Evolutionary conservation across 2,797 vertebrate genomes (phyloP).

Genomic region (Ammospiza maritima): DNA sequence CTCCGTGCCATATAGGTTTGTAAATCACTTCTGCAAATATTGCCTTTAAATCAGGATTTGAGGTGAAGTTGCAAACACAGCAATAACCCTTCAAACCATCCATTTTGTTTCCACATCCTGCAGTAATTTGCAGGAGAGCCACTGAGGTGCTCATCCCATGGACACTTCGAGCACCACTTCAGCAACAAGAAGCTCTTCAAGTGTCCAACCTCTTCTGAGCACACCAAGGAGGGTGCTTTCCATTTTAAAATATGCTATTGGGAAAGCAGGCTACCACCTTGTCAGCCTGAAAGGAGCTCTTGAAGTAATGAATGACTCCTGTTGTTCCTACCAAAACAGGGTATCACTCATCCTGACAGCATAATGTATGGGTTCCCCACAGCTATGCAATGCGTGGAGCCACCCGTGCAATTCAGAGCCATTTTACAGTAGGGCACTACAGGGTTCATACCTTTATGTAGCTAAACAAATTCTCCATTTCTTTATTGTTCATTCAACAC

Average conservation of each 20-base stretch:
- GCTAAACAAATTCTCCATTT: conserved; percentile 23
- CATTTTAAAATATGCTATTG: background rate
- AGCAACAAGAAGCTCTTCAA: background rate
- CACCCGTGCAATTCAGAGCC: background rate
- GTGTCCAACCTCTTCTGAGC: background rate
- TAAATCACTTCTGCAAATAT: background rate
- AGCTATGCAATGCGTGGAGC: background rate
- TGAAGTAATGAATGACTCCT: conserved; percentile 49
- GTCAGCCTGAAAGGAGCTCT: conserved; percentile 24
- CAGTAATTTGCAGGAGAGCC: rapidly evolving
- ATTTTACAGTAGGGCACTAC: background rate
- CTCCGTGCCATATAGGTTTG: background rate
- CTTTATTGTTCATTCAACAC: conserved; percentile 26
- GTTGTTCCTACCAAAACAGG: conserved; percentile 48
- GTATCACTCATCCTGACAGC: conserved; percentile 63
- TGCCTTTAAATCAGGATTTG: background rate
- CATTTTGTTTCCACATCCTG: background rate
- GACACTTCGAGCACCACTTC: background rate
- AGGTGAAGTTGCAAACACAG: background rate
- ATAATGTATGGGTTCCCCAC: conserved; percentile 4
- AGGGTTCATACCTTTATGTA: background rate
- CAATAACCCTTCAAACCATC: background rate
- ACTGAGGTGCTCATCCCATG: rapidly evolving
- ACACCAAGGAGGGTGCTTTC: background rate
- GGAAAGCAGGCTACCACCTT: background rate